These are phyloP conservation scores for Prosapia bicincta DNA, from an alignment of 2,888 invertebrate genomes.

Conservation along the genomic window DNA sequence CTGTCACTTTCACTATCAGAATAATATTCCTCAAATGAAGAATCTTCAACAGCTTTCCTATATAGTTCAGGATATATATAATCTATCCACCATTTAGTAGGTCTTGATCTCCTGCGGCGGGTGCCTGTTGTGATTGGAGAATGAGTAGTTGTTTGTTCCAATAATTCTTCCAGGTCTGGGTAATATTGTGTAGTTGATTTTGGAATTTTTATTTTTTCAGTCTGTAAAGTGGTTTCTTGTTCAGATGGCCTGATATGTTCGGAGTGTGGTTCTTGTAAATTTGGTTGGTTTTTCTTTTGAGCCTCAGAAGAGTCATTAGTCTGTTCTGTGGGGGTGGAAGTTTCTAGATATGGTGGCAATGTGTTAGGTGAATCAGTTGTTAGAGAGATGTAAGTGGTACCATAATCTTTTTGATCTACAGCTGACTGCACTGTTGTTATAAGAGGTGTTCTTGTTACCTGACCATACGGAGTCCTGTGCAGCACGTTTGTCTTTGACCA, in stretches of 20 bases:
- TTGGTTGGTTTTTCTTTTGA: neutral
- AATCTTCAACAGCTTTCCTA: neutral
- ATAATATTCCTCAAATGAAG: neutral
- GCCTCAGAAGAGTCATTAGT: neutral
- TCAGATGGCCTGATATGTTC: neutral
- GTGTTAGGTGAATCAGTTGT: neutral
- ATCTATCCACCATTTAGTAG: neutral
- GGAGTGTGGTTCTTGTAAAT: neutral
- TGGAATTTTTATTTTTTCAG: neutral
- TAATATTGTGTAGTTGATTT: neutral
- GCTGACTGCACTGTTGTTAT: no score
- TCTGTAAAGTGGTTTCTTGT: neutral
- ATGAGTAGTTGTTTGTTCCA: neutral
- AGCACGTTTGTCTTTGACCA: neutral
- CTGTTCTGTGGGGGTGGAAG: neutral
- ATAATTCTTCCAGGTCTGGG: neutral
- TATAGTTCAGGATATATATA: neutral
- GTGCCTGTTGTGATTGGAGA: neutral
- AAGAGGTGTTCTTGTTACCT: no score
- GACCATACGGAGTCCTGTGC: no score
- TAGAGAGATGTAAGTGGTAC: no score
- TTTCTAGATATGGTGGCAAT: neutral
- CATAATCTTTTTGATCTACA: no score
- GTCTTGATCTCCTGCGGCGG: neutral
- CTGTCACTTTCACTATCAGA: neutral